These are phyloP conservation scores for Leptinotarsa peninsularis DNA, from an alignment of 2,888 invertebrate genomes.

Conservation along the genomic window DNA sequence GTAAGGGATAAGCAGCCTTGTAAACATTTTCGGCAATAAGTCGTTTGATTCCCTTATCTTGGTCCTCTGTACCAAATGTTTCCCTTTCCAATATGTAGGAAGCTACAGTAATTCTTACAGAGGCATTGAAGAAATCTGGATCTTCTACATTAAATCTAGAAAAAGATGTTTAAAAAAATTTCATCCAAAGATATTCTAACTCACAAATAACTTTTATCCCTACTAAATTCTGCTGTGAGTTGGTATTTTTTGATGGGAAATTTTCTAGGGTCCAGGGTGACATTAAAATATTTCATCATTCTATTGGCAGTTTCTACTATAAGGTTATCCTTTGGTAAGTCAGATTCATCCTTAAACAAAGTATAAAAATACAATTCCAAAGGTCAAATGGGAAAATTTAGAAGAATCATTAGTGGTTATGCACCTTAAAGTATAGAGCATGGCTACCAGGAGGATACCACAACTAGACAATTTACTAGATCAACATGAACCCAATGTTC, in stretches of 20 bases:
- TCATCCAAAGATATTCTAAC: slow-evolving; percentile 55
- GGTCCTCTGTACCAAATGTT: slow-evolving; percentile 71
- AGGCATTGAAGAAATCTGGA: slow-evolving; percentile 77
- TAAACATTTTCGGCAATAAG: slow-evolving; percentile 75
- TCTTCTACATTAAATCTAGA: slow-evolving; percentile 75
- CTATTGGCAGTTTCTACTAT: slow-evolving; percentile 57
- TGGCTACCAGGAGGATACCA: too few species aligned
- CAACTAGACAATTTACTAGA: too few species aligned
- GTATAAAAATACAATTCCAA: background rate
- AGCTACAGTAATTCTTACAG: slow-evolving; percentile 76
- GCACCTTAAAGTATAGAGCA: too few species aligned
- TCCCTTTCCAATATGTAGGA: slow-evolving; percentile 82
- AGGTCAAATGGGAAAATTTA: background rate
- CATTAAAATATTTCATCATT: slow-evolving; percentile 69
- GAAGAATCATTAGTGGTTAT: too few species aligned
- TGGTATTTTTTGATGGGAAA: slow-evolving; percentile 75
- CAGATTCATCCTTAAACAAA: slow-evolving; percentile 48
- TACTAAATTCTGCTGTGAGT: slow-evolving; percentile 76
- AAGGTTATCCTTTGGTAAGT: slow-evolving; percentile 50
- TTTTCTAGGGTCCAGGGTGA: slow-evolving; percentile 69
- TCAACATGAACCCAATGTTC: too few species aligned
- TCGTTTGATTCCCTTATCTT: slow-evolving; percentile 76
- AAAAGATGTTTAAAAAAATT: slow-evolving; percentile 23
- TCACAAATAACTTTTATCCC: slow-evolving; percentile 80
- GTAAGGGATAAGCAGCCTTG: slow-evolving; percentile 79